These are phyloP conservation scores for Python bivittatus DNA, from an alignment of 2,113 vertebrate genomes.

Conservation along the genomic window DNA sequence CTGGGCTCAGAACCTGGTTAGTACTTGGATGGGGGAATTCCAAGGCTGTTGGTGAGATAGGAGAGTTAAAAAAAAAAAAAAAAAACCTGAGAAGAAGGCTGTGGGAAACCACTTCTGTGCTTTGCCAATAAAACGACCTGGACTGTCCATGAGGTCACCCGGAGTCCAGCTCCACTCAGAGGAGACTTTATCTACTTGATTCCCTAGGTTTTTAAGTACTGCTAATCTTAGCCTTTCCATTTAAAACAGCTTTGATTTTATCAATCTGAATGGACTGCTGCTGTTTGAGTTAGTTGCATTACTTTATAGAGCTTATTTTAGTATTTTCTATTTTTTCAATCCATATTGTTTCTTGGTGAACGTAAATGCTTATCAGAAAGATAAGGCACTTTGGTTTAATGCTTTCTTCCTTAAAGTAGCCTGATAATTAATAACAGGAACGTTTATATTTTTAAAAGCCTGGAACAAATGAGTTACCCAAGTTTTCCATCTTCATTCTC, in stretches of 20 bases:
- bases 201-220: background rate
- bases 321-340: background rate
- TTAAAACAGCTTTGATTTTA: background rate
- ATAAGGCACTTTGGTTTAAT: constrained; percentile 54
- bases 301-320: background rate
- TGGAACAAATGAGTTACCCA: constrained; percentile 4
- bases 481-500: constrained; percentile 34
- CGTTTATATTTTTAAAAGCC: background rate
- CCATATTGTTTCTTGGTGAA: background rate
- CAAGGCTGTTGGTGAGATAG: background rate
- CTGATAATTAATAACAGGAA: background rate
- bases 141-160: background rate
- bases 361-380: background rate
- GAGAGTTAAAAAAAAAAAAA: background rate
- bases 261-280: background rate
- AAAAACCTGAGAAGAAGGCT: background rate
- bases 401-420: background rate
- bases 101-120: background rate
- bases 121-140: background rate
- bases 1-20: background rate
- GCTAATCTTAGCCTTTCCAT: background rate
- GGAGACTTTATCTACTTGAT: background rate
- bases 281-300: background rate
- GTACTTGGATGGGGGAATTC: background rate
- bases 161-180: background rate